These are phyloP conservation scores for Neolamprologus ventralis DNA, from an alignment of 2,113 vertebrate species.

Conservation along the genomic window DNA sequence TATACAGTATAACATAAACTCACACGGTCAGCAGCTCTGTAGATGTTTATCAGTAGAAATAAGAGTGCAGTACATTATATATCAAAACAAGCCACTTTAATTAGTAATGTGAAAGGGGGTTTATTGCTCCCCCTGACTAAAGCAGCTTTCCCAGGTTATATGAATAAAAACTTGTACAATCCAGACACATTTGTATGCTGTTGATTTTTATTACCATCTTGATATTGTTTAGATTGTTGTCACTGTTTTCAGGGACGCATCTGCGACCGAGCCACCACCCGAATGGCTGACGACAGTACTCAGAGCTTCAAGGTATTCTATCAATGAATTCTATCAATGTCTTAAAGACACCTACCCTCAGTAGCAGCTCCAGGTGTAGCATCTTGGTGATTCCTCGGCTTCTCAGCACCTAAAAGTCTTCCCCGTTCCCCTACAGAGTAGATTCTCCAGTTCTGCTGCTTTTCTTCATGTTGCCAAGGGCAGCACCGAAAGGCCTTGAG, in stretches of 20 bases:
- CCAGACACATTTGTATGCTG: neutral
- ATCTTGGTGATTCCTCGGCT: constrained; percentile 49
- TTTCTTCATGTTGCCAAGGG: neutral
- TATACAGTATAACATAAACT: neutral
- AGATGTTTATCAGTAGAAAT: neutral
- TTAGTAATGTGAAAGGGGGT: neutral
- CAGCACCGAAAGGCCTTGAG: neutral
- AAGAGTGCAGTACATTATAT: neutral
- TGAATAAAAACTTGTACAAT: neutral
- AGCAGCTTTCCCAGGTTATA: neutral
- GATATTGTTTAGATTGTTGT: neutral
- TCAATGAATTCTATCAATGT: neutral
- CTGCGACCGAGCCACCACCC: neutral
- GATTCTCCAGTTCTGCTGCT: neutral
- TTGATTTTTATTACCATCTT: neutral
- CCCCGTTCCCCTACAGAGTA: neutral
- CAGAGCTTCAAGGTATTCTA: constrained; percentile 49
- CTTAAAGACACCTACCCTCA: constrained; percentile 54
- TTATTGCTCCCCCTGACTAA: neutral
- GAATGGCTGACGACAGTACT: neutral
- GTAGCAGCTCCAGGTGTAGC: constrained; percentile 32
- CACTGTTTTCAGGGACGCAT: neutral
- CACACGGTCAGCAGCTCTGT: neutral
- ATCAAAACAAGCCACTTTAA: neutral
- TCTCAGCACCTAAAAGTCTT: neutral